Evolutionary conservation across 2,113 vertebrate genomes (phyloP), one percentile per base, ranked within the genome.

Genomic region (Cavia porcellus): DNA sequence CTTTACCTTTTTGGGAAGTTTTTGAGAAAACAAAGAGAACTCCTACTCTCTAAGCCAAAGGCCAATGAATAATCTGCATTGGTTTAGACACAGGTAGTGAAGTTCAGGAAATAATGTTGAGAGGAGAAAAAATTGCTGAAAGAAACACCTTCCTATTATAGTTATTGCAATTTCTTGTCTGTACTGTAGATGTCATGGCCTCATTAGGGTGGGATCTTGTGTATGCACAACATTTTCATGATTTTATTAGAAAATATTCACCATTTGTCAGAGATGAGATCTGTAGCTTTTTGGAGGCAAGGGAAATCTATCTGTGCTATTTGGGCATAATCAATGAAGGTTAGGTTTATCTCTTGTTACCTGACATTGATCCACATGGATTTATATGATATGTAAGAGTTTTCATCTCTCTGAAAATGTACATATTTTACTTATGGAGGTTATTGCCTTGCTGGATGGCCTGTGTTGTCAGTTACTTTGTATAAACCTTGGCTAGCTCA

Each of bases 121-220:
- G 68, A 28, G 47, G 25, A 82, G 42, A 19, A 52, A 79, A 22
- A 85, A 15, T 20, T 3, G 24, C 55, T 77, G 1, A 14, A 15
- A 68, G 55, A 68, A 82, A 62, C 7, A 90, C 77, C 64, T 96
- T 90, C 32, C 64, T 75, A 22, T 66, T 57, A 74, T 92, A 96
- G 94, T 93, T 96, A 94, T 88, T 92, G 90, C 72, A 88, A 10
- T 93, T 96, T 55, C 92, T 96, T 96, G 15, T 92, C 75, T 95
- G 94, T 79, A 32, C 93, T 89, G 13, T 61, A 97, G 70, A 95
- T 94, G 93, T 95, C 80, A 61, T 94, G 83, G 82, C 86, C 97
- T 98, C 93, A 95, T 95, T 96, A 92, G 90, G 62, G 32, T 86
- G 68, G 19, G 47, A 85, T 92, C 96, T 42, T 92, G 22, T 86